Evolutionary conservation across 1,140 invertebrate species (phyloP).

Genomic region (Drosophila ambigua): DNA sequence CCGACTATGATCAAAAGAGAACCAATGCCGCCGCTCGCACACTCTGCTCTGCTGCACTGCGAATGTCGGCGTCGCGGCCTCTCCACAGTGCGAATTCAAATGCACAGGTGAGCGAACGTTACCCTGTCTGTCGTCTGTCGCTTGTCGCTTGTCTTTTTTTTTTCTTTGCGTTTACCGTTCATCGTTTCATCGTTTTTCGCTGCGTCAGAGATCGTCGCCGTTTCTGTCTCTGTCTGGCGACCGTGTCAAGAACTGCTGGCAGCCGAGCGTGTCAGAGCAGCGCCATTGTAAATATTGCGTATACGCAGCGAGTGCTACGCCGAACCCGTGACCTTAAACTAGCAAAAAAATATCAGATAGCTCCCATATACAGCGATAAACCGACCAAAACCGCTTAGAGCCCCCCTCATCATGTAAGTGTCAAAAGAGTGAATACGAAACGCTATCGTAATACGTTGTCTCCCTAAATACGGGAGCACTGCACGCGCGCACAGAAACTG

Average conservation of each 20-base stretch:
- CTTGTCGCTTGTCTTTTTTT: not conserved
- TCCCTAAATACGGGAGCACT: not conserved
- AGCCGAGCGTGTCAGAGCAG: not conserved
- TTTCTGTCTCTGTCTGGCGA: constrained; percentile 13
- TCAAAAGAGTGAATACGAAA: constrained; percentile 27
- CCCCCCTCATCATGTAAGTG: constrained; percentile 40
- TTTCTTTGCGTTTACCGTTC: too few relatives aligned
- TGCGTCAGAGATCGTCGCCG: not conserved
- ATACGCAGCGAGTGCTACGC: constrained; percentile 37
- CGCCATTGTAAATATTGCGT: constrained; percentile 28
- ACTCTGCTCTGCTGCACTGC: constrained; percentile 43
- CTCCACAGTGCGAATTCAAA: constrained; percentile 67
- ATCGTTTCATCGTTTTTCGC: too few relatives aligned
- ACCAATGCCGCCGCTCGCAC: constrained; percentile 15
- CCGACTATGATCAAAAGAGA: too few relatives aligned
- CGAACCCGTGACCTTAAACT: constrained; percentile 20
- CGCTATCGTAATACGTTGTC: too few relatives aligned
- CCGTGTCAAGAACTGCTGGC: constrained; percentile 28
- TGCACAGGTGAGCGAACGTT: constrained; percentile 75
- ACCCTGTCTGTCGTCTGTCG: constrained; percentile 11
- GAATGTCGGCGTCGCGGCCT: constrained; percentile 48
- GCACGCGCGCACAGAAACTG: constrained; percentile 59
- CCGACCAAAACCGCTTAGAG: not conserved
- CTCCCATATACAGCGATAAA: not conserved
- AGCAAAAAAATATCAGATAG: constrained; percentile 2